Evolutionary conservation across 2,888 invertebrate genomes (phyloP), one percentile per base, ranked within the genome.

Genomic region (Spicauda simplicius): DNA sequence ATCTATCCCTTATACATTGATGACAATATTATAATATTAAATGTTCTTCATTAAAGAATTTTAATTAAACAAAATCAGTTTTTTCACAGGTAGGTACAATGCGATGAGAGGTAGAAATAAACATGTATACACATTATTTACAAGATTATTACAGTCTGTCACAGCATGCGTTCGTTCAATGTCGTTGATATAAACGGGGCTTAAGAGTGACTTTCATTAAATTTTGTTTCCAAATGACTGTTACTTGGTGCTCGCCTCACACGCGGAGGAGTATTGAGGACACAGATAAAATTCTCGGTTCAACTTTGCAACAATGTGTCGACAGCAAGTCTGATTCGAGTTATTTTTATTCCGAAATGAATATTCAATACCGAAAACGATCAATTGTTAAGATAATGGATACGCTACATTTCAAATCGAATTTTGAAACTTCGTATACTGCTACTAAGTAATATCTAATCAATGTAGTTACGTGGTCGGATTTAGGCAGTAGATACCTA

Each of bases 361-460:
- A 50, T 50, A 50, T 50, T 50, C n/a, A 50, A 50, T 18, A 50
- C 50, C 50, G 50, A 16, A 50, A 50, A 16, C 8, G 50, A 50
- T 50, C 50, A 50, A 50, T 50, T 50, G 50, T 56, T 18, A 33
- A 33, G 55, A 33, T 56, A 56, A 33, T 56, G 55, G 16, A 11
- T 33, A 55, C 30, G 7, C 30, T 55, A 33, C 11, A 25, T 16
- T 55, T 33, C 16, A 33, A 33, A 25, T 33, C 7, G 11, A 6
- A 64, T 73, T 50, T 50, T 50, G 50, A 50, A 50, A 50, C 18
- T 50, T 45, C 5, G n/a, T n/a, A n/a, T 45, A 45, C 45, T 41
- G 14, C 41, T 45, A 45, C 45, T 45, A n/a, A 45, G 45, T 45
- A n/a, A n/a, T 45, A 45, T n/a, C 45, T n/a, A 41, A 12, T 41